Conservation (phyloP, 2,888 invertebrate species). For the Caenorhabditis wallacei region DNA sequence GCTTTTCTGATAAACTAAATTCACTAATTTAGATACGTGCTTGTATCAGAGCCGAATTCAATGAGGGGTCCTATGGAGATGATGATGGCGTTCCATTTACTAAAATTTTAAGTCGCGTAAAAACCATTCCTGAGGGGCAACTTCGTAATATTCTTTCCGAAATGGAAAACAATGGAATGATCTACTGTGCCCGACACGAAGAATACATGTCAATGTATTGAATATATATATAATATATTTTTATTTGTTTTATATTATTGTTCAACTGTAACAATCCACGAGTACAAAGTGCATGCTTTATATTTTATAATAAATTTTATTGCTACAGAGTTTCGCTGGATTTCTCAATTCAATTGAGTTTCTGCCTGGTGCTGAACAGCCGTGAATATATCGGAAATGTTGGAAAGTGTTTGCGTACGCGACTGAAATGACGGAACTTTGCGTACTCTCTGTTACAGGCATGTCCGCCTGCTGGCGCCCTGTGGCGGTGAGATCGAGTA, state of each 20-base stretch:
- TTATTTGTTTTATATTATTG: constrained; percentile 8
- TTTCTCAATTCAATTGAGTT: not conserved
- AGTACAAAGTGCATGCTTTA: constrained; percentile 30
- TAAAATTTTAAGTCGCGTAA: not conserved
- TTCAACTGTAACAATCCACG: constrained; percentile 20
- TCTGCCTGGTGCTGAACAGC: not conserved
- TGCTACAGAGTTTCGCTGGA: not conserved
- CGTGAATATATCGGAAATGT: not conserved
- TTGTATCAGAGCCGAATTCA: constrained; percentile 14
- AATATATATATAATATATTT: too few relatives aligned
- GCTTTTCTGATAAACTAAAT: not conserved
- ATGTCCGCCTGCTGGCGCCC: too few relatives aligned
- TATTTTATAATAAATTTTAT: constrained; percentile 32
- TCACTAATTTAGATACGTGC: constrained; percentile 24
- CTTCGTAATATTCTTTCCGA: constrained; percentile 26
- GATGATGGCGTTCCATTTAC: constrained; percentile 23
- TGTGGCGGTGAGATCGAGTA: too few relatives aligned
- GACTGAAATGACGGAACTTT: constrained; percentile 25
- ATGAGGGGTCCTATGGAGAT: not conserved
- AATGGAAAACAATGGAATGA: constrained; percentile 37
- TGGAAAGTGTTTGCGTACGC: constrained; percentile 26
- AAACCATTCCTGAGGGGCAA: not conserved
- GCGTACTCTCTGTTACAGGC: constrained; percentile 30
- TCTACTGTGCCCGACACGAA: constrained; percentile 16
- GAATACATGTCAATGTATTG: constrained; percentile 37